Evolutionary conservation across 2,797 vertebrate genomes (phyloP), one percentile per base, ranked within the genome.

Genomic region (Lacerta agilis): DNA sequence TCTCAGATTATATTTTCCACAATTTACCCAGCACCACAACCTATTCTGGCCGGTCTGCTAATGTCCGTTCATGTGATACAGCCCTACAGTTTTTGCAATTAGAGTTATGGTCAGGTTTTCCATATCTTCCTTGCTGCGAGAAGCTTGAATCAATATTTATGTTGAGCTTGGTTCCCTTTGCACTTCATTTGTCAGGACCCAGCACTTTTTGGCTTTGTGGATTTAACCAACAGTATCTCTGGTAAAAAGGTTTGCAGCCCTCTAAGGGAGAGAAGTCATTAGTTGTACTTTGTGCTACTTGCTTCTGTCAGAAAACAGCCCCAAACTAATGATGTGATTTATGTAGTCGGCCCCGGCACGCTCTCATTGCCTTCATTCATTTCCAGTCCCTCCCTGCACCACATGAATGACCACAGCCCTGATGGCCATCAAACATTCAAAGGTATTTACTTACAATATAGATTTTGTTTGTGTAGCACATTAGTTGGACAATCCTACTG

Each of bases 291-390:
- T 86, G 45, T 81, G 49, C 4, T 49, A 86, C 90, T 86, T 92
- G 49, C 83, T 45, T 87, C 79, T 90, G 88, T 91, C 89, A 92
- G 92, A 94, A 91, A 45, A 18, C 10, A 86, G 13, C 91, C 86
- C 92, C 89, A 91, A 86, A 91, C 41, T 91, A 91, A 90, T 90
- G 87, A 61, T 89, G 41, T 88, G 90, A 95, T 94, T 94, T 90
- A 89, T 87, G 77, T 55, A 89, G 83, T 82, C 43, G 49, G 78
- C 27, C 18, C 58, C 88, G 77, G 77, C 1, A 89, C 1, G 2
- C 17, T 84, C 84, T 55, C 85, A 81, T 61, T 79, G 58, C 79
- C 58, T 76, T 91, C 83, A 17, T 89, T 93, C 76, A 85, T 89
- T 90, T 90, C 75, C 82, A 93, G 69, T 2, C 15, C 64, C 58